Base-by-base conservation (phyloP, 2,888 invertebrate genomes). In the Cephus sareptanus region DNA sequence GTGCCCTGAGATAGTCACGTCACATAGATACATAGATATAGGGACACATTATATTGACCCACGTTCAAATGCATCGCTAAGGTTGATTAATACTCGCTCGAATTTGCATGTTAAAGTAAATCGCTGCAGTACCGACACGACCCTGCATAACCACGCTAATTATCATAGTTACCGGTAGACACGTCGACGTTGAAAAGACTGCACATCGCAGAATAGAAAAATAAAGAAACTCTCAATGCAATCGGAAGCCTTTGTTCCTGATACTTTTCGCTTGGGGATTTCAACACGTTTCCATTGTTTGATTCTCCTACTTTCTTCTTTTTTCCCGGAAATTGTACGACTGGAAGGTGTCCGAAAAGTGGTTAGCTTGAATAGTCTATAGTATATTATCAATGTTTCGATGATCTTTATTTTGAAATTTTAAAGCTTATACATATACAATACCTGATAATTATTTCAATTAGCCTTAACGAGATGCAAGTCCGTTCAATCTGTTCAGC, bases 281-380 rank as follows among this genome's bases (percentile, higher is more conserved):
- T 23, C 23, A 56, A 56, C 40, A 56, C 40, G 69, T 77, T 56
- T 35, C 76, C 30, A 76, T 71, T 56, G 15, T 56, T 23, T 56
- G 40, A 56, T 56, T 56, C 23, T 23, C 9, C 2, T 56, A 15
- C 40, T 6, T 23, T 56, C 23, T 56, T 56, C 0, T 23, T 40
- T 56, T 40, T 9, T 1, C 15, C 23, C 6, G 23, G 4, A 40
- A 40, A 40, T 6, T 15, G 4, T 15, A 40, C 40, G 15, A 40
- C 15, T 40, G 4, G 23, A 56, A 56, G 23, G 23, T 23, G 23
- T 56, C 23, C 40, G 40, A 56, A 56, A 56, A 56, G 23, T 56
- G 23, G 23, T 6, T 4, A 23, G 9, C 9, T 15, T 56, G 23
- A 6, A 56, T 23, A 56, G 23, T 56, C 15, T 56, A 56, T 56